Conservation (phyloP, 1,140 invertebrate species). For the Apis laboriosa region DNA sequence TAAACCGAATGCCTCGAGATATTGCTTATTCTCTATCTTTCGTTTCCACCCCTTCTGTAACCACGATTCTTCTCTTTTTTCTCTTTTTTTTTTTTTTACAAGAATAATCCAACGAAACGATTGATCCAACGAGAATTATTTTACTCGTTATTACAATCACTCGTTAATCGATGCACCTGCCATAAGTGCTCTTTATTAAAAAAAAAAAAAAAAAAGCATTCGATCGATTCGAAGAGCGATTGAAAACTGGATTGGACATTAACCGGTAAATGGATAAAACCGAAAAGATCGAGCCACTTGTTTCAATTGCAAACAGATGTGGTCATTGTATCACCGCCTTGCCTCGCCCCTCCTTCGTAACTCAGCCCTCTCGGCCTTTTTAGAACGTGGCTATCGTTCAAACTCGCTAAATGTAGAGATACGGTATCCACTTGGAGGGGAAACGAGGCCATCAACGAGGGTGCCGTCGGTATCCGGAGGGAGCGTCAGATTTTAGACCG, state of each 20-base stretch:
- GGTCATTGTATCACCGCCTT: constrained; percentile 60
- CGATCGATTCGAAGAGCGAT: not conserved
- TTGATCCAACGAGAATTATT: too few relatives aligned
- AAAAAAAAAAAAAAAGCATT: too few relatives aligned
- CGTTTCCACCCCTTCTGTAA: constrained; percentile 35
- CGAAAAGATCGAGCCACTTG: constrained; percentile 69
- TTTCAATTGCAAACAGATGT: constrained; percentile 78
- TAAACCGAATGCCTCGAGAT: constrained; percentile 64
- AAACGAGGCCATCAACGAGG: constrained; percentile 61
- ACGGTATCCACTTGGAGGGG: constrained; percentile 65
- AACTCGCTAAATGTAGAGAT: constrained; percentile 68
- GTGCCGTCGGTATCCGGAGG: constrained; percentile 59
- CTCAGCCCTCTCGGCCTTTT: constrained; percentile 59
- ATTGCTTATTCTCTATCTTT: constrained; percentile 18
- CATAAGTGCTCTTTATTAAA: too few relatives aligned
- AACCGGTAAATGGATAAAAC: constrained; percentile 66
- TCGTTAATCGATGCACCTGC: too few relatives aligned
- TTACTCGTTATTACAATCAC: too few relatives aligned
- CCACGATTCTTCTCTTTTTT: constrained; percentile 39
- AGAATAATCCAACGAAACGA: too few relatives aligned
- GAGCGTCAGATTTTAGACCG: constrained; percentile 73
- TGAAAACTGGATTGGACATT: constrained; percentile 1
- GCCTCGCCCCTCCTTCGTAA: constrained; percentile 35
- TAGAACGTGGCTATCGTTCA: constrained; percentile 68
- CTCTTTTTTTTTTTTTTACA: not conserved